phyloP scores from a whole-genome alignment of 2,113 vertebrate species.

The Corythoichthys haematopterus region DNA sequence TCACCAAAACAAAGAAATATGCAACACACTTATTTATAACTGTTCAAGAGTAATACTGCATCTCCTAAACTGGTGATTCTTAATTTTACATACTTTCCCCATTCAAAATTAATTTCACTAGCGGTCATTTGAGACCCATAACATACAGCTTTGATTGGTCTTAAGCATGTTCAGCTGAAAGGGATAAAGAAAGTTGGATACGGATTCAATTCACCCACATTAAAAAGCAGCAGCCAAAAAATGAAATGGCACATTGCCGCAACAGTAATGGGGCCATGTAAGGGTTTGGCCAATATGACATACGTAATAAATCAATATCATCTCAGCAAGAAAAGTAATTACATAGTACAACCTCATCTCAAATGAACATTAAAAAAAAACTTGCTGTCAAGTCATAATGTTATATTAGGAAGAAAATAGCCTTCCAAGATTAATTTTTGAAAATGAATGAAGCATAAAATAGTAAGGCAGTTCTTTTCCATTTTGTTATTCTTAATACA shows the following conservation, averaged over 20 bases:
- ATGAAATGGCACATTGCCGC: neutral
- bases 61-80: neutral
- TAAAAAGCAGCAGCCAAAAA: neutral
- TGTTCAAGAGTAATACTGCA: conserved; percentile 2
- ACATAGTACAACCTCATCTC: neutral
- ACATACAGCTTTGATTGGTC: neutral
- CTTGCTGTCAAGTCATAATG: neutral
- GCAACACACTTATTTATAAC: conserved; percentile 35
- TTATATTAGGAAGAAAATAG: neutral
- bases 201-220: neutral
- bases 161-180: neutral
- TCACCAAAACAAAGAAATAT: conserved; percentile 34
- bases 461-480: too few relatives aligned
- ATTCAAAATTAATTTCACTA: too few relatives aligned
- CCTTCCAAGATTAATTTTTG: neutral
- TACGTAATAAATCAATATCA: neutral
- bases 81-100: neutral
- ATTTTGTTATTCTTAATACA: too few relatives aligned
- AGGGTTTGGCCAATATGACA: neutral
- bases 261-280: neutral
- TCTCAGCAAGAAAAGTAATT: neutral
- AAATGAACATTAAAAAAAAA: neutral
- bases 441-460: neutral
- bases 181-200: neutral
- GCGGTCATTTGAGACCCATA: neutral